phyloP scores from a whole-genome alignment of 2,888 invertebrate species.

The Plagiodera versicolora region DNA sequence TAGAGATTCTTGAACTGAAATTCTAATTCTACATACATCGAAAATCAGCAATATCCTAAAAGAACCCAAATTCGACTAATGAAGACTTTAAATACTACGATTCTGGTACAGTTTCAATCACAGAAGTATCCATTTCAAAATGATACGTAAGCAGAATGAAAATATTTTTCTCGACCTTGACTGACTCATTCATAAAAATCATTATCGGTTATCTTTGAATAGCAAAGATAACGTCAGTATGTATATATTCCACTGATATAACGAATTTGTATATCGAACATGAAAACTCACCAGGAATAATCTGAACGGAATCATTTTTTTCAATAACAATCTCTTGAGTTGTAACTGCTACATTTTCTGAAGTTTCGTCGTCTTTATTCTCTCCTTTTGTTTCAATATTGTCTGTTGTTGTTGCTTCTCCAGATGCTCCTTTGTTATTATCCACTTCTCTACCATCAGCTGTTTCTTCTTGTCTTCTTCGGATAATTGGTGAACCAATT shows the following conservation, averaged over 20 bases:
- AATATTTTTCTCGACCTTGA: too few relatives aligned
- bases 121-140: too few relatives aligned
- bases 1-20: too few relatives aligned
- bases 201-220: not conserved
- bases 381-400: not conserved
- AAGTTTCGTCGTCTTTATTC: not conserved
- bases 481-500: constrained; percentile 70
- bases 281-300: not conserved
- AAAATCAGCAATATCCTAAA: too few relatives aligned
- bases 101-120: too few relatives aligned
- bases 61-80: too few relatives aligned
- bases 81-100: too few relatives aligned
- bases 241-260: too few relatives aligned
- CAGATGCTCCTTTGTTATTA: not conserved
- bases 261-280: not conserved
- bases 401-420: constrained; percentile 1
- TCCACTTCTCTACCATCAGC: constrained; percentile 6
- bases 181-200: too few relatives aligned
- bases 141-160: too few relatives aligned
- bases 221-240: not conserved
- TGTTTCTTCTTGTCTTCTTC: constrained; percentile 69
- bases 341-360: not conserved
- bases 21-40: too few relatives aligned
- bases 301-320: not conserved
- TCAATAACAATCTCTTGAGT: not conserved